These are phyloP conservation scores for Orchestes rusci DNA, from an alignment of 2,888 invertebrate species.

Conservation along the genomic window DNA sequence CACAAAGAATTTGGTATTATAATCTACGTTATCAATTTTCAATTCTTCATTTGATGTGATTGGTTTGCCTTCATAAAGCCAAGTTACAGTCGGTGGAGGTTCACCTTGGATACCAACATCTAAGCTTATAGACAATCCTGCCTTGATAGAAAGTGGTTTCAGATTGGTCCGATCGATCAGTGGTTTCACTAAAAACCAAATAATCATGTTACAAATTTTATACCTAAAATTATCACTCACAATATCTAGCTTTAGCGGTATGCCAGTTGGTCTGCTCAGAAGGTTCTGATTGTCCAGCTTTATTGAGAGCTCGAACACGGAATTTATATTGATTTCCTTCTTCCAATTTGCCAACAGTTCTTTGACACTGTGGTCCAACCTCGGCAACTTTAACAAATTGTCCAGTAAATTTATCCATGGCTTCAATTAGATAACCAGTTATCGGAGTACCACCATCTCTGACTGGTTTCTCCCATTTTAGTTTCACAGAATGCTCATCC, in stretches of 20 bases:
- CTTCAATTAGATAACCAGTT: conserved; percentile 86
- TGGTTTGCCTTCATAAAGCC: conserved; percentile 73
- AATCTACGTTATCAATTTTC: conserved; percentile 77
- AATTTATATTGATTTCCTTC: conserved; percentile 96
- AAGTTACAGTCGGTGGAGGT: conserved; percentile 86
- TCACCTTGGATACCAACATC: conserved; percentile 89
- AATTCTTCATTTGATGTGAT: conserved; percentile 54
- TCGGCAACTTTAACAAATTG: conserved; percentile 81
- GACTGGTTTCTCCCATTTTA: conserved; percentile 87
- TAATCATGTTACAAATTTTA: conserved; percentile 13
- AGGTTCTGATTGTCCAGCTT: conserved; percentile 88
- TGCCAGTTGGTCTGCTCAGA: conserved; percentile 90
- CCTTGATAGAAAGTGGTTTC: conserved; percentile 76
- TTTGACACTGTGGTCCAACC: conserved; percentile 77
- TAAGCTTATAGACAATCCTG: conserved; percentile 78
- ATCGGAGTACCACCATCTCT: conserved; percentile 91
- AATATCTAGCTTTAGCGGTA: conserved; percentile 78
- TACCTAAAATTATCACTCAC: no score
- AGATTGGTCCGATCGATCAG: conserved; percentile 87
- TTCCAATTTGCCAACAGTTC: conserved; percentile 81
- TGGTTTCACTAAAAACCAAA: conserved; percentile 70
- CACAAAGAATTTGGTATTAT: conserved; percentile 85
- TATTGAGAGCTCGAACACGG: conserved; percentile 88
- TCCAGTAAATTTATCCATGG: conserved; percentile 81
- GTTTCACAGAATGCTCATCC: conserved; percentile 83